These are phyloP conservation scores for Platorchestia sp. DNA, from an alignment of 1,140 invertebrate genomes.

Conservation along the genomic window DNA sequence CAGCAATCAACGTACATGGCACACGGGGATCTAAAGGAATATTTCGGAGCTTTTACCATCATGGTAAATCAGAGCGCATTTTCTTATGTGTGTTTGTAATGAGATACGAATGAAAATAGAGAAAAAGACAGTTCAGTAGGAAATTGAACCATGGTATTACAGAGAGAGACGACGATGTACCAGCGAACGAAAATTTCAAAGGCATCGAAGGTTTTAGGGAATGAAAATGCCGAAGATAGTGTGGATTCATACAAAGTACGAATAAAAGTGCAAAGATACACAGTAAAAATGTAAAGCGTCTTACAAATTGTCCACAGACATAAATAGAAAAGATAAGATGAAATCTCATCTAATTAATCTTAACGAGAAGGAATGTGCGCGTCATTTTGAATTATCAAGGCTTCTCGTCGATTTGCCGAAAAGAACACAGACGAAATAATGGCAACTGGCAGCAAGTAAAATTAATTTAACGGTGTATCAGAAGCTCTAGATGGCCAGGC, in stretches of 20 bases:
- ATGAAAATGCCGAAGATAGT: no score
- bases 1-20: background rate
- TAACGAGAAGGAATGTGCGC: background rate
- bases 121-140: no score
- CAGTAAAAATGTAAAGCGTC: no score
- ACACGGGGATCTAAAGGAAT: background rate
- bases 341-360: no score
- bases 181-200: background rate
- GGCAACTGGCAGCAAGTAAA: background rate
- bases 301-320: background rate
- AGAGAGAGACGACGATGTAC: no score
- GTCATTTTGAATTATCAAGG: background rate
- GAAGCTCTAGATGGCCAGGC: background rate
- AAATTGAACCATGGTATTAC: no score
- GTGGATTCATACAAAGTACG: no score
- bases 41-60: background rate
- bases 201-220: background rate
- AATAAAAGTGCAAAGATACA: no score
- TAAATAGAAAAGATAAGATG: no score
- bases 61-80: background rate
- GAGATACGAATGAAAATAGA: no score
- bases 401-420: background rate
- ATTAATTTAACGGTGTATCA: background rate
- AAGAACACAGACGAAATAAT: background rate
- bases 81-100: background rate